phyloP scores from a whole-genome alignment of 2,888 invertebrate genomes.

The Patella pellucida region DNA sequence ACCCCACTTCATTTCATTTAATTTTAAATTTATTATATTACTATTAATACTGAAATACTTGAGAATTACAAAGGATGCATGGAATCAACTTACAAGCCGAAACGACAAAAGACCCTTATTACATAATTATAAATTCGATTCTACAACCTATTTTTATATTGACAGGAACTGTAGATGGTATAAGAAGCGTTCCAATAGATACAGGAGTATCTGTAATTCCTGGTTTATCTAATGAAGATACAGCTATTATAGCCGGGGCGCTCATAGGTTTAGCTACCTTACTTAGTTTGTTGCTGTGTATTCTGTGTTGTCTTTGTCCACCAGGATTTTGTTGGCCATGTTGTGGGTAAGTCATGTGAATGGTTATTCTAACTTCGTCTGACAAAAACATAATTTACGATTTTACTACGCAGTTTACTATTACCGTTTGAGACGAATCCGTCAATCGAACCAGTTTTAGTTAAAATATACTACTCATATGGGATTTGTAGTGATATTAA shows the following conservation, averaged over 20 bases:
- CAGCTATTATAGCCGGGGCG: not conserved
- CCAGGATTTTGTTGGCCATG: not conserved
- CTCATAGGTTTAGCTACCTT: not conserved
- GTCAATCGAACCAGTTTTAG: too few species aligned
- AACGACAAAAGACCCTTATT: too few species aligned
- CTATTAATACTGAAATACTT: too few species aligned
- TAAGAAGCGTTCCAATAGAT: not conserved
- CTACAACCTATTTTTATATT: not conserved
- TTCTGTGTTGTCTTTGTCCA: conserved; percentile 1
- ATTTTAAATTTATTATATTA: too few species aligned
- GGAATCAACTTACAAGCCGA: too few species aligned
- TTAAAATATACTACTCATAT: too few species aligned
- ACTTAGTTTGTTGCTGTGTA: not conserved
- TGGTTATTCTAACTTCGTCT: too few species aligned
- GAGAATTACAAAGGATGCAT: too few species aligned
- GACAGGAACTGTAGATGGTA: not conserved
- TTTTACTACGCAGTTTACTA: too few species aligned
- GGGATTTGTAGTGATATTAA: not conserved
- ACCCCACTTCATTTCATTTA: too few species aligned
- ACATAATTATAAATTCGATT: not conserved
- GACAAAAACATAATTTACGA: too few species aligned
- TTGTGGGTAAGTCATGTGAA: not conserved
- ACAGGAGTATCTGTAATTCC: not conserved
- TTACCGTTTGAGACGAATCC: too few species aligned
- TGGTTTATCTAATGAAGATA: not conserved